Base-by-base conservation (phyloP, 2,888 invertebrate genomes). In the Sthenelais limicola region DNA sequence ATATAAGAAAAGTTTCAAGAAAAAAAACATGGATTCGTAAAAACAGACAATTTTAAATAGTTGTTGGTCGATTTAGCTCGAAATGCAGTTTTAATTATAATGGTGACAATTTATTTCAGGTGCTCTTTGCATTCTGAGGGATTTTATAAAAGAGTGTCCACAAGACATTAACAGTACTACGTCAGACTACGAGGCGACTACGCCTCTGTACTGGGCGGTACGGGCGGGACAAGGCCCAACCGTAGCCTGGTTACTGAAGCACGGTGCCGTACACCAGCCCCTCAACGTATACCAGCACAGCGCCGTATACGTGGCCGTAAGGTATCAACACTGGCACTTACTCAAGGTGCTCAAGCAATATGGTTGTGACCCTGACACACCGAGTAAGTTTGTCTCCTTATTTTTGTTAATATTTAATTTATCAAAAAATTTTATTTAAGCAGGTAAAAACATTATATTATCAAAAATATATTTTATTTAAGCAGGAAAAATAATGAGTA, bases 231-330 rank as follows among this genome's bases (percentile, higher is more conserved):
- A 47, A 1, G 26, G 3, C 1, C 47, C 21, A 18, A 43, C 43
- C 15, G 48, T n/a, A 24, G 48, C 43, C 47, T 67, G 47, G 47
- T 28, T 67, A 30, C 67, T 67, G 18, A 24, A 43, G 2, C 18
- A 26, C 30, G 67, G 67, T 5, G 67, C 67, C 4, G 30, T 67
- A 43, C 67, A 67, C 18, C 67, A 67, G 47, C 67, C 67, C 3
- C 67, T 67, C 9, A 67, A 67, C 30, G 67, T 67, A 30, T 67
- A 67, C 67, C 47, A 48, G 47, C 47, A 67, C 67, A 67, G 9
- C 48, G 48, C 67, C 1, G 67, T 67, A n/a, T 67, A 67, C n/a
- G 47, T 67, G 26, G 67, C 67, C 48, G 67, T 67, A n/a, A n/a
- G 48, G 38, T 26, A 48, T 30, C 3, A 47, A 12, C 47, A 67